Percentiles rank a stretch among this genome's conserved stretches.
phyloP scores from a whole-genome alignment of 2,888 invertebrate genomes.

The Apamea epomidion region DNA sequence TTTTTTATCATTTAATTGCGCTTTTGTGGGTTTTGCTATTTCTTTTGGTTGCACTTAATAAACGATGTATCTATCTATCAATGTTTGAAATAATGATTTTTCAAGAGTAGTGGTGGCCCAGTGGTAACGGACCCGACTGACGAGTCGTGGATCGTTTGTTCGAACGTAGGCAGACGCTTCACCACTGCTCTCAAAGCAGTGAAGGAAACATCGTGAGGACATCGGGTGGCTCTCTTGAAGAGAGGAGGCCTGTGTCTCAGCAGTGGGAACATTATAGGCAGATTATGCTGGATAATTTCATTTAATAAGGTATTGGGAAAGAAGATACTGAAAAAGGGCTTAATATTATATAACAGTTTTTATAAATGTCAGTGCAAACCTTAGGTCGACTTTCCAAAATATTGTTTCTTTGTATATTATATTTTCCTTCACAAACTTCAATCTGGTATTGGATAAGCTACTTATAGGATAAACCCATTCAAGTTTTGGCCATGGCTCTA shows the following conservation, averaged over 20 bases:
- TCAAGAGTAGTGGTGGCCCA: too few relatives aligned
- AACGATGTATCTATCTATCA: neutral
- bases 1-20: neutral
- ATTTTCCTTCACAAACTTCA: neutral
- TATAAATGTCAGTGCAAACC: neutral
- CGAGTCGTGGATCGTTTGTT: neutral
- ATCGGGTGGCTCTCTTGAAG: too few relatives aligned
- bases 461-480: constrained; percentile 15
- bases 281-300: neutral
- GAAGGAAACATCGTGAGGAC: neutral
- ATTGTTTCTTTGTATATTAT: neutral
- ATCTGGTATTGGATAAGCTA: constrained; percentile 9
- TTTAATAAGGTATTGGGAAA: neutral
- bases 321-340: neutral
- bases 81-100: neutral
- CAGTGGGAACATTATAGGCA: neutral
- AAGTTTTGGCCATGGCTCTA: constrained; percentile 16
- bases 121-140: neutral
- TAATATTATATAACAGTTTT: neutral
- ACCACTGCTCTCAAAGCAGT: neutral
- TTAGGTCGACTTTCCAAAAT: neutral
- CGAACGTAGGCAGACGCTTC: neutral
- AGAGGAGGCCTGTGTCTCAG: neutral
- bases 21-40: neutral
- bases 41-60: neutral